phyloP scores from a whole-genome alignment of 1,140 invertebrate species.

The Orius insidiosus region DNA sequence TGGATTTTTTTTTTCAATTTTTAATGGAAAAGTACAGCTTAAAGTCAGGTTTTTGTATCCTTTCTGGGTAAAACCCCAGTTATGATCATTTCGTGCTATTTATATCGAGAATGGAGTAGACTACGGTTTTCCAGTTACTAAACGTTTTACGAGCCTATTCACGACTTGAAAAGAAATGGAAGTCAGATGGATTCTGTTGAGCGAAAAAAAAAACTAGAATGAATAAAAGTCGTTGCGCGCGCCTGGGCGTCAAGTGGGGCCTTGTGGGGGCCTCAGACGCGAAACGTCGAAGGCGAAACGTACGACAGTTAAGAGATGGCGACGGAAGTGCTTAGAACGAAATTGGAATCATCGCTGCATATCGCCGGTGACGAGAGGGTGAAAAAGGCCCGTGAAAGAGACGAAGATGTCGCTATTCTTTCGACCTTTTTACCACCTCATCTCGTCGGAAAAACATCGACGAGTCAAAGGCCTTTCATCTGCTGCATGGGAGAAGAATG shows the following conservation, averaged over 20 bases:
- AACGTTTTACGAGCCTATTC: too few relatives aligned
- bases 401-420: slow-evolving; percentile 69
- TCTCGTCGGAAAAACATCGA: slow-evolving; percentile 34
- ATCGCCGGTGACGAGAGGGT: slow-evolving; percentile 57
- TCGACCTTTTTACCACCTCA: slow-evolving; percentile 52
- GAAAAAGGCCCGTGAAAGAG: slow-evolving; percentile 52
- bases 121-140: too few relatives aligned
- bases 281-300: background rate
- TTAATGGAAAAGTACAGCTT: too few relatives aligned
- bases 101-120: too few relatives aligned
- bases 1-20: too few relatives aligned
- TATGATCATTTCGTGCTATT: too few relatives aligned
- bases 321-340: slow-evolving; percentile 53
- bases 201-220: too few relatives aligned
- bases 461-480: slow-evolving; percentile 54
- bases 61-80: too few relatives aligned
- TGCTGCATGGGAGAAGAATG: slow-evolving; percentile 56
- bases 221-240: background rate
- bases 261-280: background rate
- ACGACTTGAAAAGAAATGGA: too few relatives aligned
- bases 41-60: too few relatives aligned
- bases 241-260: background rate
- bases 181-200: too few relatives aligned
- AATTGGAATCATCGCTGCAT: slow-evolving; percentile 51
- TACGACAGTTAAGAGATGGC: slow-evolving; percentile 33